These are phyloP conservation scores for Lucifuga dentata DNA, from an alignment of 2,113 vertebrate species.

Conservation along the genomic window DNA sequence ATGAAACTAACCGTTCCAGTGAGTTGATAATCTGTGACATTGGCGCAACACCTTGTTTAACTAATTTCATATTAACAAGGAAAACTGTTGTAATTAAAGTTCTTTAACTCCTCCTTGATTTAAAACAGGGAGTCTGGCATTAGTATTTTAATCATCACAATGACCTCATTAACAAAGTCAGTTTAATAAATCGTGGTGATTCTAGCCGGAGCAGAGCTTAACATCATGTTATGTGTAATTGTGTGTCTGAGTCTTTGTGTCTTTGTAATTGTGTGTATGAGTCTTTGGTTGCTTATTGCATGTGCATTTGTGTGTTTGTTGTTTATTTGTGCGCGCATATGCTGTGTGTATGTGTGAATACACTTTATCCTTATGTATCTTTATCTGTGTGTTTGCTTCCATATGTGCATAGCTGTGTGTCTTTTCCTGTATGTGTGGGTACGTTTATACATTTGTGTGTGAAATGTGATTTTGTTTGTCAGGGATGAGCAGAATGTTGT, in stretches of 20 bases:
- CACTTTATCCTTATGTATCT: too few relatives aligned
- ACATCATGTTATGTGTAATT: background rate
- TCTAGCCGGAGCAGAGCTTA: background rate
- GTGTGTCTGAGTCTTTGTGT: background rate
- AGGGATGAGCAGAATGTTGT: background rate
- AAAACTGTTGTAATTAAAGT: background rate
- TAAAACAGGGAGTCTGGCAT: slow-evolving; percentile 22
- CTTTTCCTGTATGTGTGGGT: too few relatives aligned
- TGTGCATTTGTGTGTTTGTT: background rate
- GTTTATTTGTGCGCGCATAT: background rate
- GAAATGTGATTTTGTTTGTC: slow-evolving; percentile 1
- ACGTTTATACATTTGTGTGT: background rate
- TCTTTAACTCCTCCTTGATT: background rate
- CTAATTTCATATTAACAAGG: slow-evolving; percentile 1
- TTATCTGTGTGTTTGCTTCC: too few relatives aligned
- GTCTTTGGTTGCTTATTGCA: too few relatives aligned
- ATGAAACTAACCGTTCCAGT: too few relatives aligned
- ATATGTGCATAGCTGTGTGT: too few relatives aligned
- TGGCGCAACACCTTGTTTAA: too few relatives aligned
- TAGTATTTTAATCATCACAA: slow-evolving; percentile 36
- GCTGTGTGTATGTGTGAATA: too few relatives aligned
- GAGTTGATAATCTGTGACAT: too few relatives aligned
- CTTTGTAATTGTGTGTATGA: too few relatives aligned
- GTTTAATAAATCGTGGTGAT: slow-evolving; percentile 30
- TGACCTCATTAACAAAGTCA: slow-evolving; percentile 31